These are phyloP conservation scores for Dinomys branickii DNA, from an alignment of 2,113 vertebrate genomes.

Conservation along the genomic window DNA sequence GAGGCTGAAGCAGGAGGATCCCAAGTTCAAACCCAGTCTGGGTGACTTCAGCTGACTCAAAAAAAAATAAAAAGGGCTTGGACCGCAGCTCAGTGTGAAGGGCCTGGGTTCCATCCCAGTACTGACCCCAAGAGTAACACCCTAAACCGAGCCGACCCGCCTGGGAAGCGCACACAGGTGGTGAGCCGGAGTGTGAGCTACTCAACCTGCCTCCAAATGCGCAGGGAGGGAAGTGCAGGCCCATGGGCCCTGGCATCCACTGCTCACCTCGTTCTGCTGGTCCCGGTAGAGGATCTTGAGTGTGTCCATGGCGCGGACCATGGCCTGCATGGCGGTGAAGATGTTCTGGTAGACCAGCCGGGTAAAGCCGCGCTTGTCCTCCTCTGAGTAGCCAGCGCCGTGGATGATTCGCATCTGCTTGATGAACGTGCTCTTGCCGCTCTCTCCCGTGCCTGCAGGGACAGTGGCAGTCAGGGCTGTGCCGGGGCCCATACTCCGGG, in stretches of 20 bases:
- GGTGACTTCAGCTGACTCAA: neutral
- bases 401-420: conserved; percentile 93
- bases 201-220: neutral
- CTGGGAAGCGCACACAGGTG: neutral
- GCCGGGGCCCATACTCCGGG: too few species aligned
- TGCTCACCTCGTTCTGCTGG: conserved; percentile 89
- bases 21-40: neutral
- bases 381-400: conserved; percentile 91
- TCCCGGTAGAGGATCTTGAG: conserved; percentile 91
- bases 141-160: neutral
- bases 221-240: neutral
- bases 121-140: neutral
- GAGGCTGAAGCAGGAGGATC: neutral
- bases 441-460: conserved; percentile 92
- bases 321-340: conserved; percentile 93
- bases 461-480: too few species aligned
- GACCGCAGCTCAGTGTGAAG: neutral
- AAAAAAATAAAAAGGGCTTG: neutral
- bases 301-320: conserved; percentile 92
- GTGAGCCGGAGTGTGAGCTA: neutral
- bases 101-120: neutral
- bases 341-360: conserved; percentile 92
- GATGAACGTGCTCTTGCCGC: conserved; percentile 92
- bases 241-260: too few species aligned
- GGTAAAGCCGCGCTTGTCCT: conserved; percentile 91